These are phyloP conservation scores for Tachina fera DNA, from an alignment of 2,888 invertebrate genomes.

Conservation along the genomic window DNA sequence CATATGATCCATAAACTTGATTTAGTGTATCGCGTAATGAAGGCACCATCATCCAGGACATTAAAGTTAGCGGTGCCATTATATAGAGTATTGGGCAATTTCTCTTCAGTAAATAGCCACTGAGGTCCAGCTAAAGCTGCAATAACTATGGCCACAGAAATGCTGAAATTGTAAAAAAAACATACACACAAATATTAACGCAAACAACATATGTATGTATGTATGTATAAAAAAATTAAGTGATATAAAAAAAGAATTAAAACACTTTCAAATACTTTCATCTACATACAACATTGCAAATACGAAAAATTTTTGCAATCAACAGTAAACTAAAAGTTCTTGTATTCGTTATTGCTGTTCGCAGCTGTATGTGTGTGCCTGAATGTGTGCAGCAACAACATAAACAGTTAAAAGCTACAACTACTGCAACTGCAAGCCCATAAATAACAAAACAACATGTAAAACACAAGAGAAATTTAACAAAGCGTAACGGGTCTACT, in stretches of 20 bases:
- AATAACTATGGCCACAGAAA: constrained; percentile 82
- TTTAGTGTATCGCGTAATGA: constrained; percentile 82
- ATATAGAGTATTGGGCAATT: constrained; percentile 89
- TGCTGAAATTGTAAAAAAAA: constrained; percentile 75
- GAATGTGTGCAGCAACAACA: background rate
- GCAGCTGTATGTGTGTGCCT: background rate
- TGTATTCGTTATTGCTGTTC: constrained; percentile 18
- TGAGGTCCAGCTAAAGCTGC: constrained; percentile 84
- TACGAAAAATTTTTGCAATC: constrained; percentile 44
- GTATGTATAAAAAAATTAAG: background rate
- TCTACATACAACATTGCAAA: background rate
- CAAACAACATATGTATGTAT: background rate
- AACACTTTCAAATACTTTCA: constrained; percentile 32
- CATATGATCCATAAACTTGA: constrained; percentile 83
- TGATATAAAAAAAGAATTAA: constrained; percentile 32
- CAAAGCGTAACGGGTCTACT: constrained; percentile 54
- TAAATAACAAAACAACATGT: constrained; percentile 63
- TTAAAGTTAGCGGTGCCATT: constrained; percentile 87
- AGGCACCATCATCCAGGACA: constrained; percentile 81
- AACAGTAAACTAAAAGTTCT: constrained; percentile 32
- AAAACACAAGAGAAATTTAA: constrained; percentile 62
- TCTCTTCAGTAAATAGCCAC: constrained; percentile 94
- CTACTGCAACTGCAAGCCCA: constrained; percentile 38
- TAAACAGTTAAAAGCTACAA: constrained; percentile 22
- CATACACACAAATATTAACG: constrained; percentile 17